Percentiles rank a stretch among this genome's conserved stretches.
Conservation (phyloP, 2,113 vertebrate genomes). For the Irena cyanogastra region DNA sequence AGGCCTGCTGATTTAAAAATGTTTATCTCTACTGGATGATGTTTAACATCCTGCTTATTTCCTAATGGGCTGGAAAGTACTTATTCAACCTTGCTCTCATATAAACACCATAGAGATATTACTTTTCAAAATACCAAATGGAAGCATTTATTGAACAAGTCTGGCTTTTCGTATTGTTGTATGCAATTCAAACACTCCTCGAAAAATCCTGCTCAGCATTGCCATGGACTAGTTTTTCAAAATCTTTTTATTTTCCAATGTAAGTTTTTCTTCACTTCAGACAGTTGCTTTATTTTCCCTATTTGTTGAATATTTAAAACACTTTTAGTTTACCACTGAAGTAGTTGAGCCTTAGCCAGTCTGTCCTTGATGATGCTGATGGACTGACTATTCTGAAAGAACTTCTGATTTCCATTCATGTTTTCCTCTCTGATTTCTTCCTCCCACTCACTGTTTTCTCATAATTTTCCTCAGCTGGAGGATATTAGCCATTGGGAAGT, state of each 20-base stretch:
- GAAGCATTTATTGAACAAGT: constrained; percentile 1
- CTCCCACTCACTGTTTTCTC: constrained; percentile 43
- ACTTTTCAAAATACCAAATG: background rate
- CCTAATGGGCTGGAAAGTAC: constrained; percentile 41
- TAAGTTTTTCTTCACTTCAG: background rate
- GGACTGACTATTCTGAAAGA: constrained; percentile 49
- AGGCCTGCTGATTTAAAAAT: constrained; percentile 51
- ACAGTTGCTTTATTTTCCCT: background rate
- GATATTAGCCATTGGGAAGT: constrained; percentile 41
- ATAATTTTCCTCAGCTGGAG: constrained; percentile 63
- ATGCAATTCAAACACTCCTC: background rate
- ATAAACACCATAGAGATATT: background rate
- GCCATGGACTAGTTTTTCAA: background rate
- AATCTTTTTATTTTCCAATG: background rate
- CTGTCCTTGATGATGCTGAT: constrained; percentile 30
- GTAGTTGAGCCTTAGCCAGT: background rate
- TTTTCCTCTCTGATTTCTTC: constrained; percentile 47
- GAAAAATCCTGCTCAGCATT: background rate
- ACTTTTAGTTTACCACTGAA: background rate
- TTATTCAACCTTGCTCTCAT: background rate
- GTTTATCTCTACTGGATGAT: constrained; percentile 45
- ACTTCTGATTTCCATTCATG: constrained; percentile 60
- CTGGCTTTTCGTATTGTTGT: background rate
- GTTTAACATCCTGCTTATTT: constrained; percentile 57
- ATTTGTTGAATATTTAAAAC: background rate